Conservation (phyloP, 2,797 vertebrate species). For the Pelochelys cantorii region DNA sequence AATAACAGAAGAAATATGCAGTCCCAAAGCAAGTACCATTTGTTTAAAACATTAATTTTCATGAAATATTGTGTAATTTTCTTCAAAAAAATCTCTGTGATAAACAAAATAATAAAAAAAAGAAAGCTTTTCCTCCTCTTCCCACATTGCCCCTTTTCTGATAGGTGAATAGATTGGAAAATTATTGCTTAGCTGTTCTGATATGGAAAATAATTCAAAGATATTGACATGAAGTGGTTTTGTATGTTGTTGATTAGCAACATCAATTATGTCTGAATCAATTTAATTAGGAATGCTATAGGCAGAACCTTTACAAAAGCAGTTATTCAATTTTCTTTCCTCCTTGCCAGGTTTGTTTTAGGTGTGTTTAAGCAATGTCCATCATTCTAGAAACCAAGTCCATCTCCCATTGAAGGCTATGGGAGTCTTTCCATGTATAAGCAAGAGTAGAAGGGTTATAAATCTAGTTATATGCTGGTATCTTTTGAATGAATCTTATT, state of each 20-base stretch:
- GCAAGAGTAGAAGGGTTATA: slow-evolving; percentile 12
- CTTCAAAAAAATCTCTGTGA: slow-evolving; percentile 1
- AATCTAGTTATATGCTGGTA: not conserved
- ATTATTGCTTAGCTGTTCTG: not conserved
- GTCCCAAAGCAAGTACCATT: slow-evolving; percentile 1
- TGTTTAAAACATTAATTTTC: not conserved
- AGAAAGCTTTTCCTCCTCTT: not conserved
- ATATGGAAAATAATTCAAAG: not conserved
- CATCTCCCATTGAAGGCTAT: slow-evolving; percentile 29
- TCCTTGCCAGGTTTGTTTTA: not conserved
- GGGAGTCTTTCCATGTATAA: slow-evolving; percentile 26
- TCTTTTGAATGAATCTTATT: slow-evolving; percentile 42
- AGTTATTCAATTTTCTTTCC: not conserved
- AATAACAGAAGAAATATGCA: not conserved
- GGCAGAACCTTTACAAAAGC: slow-evolving; percentile 30
- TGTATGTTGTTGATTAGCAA: not conserved
- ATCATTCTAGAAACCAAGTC: slow-evolving; percentile 26
- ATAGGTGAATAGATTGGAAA: not conserved
- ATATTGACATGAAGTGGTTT: not conserved
- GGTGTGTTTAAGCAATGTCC: not conserved
- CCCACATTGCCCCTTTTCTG: not conserved
- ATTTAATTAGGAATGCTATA: slow-evolving; percentile 41
- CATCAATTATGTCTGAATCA: slow-evolving; percentile 38
- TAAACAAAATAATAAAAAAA: not conserved
- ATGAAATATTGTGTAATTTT: slow-evolving; percentile 36